Evolutionary conservation across 2,113 vertebrate genomes (phyloP).

Genomic region (Notechis scutatus): DNA sequence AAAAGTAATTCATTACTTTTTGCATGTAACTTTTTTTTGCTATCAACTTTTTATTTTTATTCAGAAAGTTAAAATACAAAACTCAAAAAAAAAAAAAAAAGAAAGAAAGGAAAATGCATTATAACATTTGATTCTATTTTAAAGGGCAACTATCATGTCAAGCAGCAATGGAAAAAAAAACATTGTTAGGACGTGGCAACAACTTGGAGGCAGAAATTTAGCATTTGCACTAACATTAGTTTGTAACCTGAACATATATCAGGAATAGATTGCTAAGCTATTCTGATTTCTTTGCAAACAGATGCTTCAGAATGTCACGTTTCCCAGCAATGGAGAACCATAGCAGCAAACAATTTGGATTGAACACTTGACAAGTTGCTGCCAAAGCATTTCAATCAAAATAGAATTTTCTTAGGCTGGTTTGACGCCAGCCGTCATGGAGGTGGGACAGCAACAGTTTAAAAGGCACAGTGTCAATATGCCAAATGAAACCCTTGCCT

Average conservation of each 20-base stretch:
- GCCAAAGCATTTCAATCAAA: not conserved
- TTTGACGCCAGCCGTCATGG: not conserved
- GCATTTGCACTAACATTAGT: conserved; percentile 51
- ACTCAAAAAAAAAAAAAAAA: no score
- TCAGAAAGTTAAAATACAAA: not conserved
- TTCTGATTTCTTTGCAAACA: conserved; percentile 35
- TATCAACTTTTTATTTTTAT: not conserved
- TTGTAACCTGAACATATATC: conserved; percentile 58
- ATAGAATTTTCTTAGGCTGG: not conserved
- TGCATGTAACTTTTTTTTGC: not conserved
- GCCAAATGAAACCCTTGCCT: conserved; percentile 14
- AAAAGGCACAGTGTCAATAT: not conserved
- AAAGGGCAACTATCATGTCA: not conserved
- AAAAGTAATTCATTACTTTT: not conserved
- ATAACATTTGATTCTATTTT: conserved; percentile 1
- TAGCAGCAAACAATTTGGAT: not conserved
- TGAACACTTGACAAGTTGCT: not conserved
- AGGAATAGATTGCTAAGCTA: conserved; percentile 45
- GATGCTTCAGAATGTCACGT: conserved; percentile 22
- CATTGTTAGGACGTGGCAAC: conserved; percentile 19
- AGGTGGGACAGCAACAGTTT: not conserved
- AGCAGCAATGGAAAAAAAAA: conserved; percentile 32
- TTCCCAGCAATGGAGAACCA: not conserved
- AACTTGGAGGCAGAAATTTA: conserved; percentile 40
- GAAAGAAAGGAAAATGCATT: not conserved